Evolutionary conservation across 1,140 invertebrate species (phyloP), one percentile per base, ranked within the genome.

Genomic region (Latrodectus geometricus): DNA sequence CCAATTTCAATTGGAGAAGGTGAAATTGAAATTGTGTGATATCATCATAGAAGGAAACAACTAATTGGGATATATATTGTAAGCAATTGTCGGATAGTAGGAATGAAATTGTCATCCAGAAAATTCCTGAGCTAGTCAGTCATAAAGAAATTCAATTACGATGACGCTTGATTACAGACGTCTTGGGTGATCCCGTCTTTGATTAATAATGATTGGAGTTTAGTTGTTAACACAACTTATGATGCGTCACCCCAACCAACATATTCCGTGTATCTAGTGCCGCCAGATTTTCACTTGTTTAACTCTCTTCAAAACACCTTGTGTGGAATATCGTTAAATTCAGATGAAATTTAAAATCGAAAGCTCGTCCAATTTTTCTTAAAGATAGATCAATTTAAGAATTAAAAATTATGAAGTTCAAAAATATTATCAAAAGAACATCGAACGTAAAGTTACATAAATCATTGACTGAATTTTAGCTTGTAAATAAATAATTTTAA

Each of bases 231-330:
- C n/a, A n/a, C n/a, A n/a, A n/a, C n/a, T n/a, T 69, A n/a, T 8
- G 20, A 69, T 69, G 20, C 8, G 8, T 69, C 8, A n/a, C 20
- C 20, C 20, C n/a, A 69, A 8, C 66, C 9, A 69, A n/a, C 66
- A 69, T 69, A 69, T 17, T 69, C 20, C 7, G 9, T 17, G 8
- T 8, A 69, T 17, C 66, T 69, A 9, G n/a, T 69, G 66, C 20
- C 20, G 66, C n/a, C 66, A 69, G 15, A n/a, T 17, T 69, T 69
- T 8, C 66, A 69, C 66, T 69, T 69, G n/a, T 69, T 69, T 69
- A 17, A 69, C 20, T 69, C n/a, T 69, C n/a, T 69, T 69, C 8
- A 69, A 69, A 69, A 69, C 66, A 9, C 66, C 66, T 69, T 69
- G 20, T 9, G 66, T 69, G 15, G 66, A 69, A 21, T n/a, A 69